These are phyloP conservation scores for Diploscapter pachys DNA, from an alignment of 1,140 invertebrate genomes.

Conservation along the genomic window DNA sequence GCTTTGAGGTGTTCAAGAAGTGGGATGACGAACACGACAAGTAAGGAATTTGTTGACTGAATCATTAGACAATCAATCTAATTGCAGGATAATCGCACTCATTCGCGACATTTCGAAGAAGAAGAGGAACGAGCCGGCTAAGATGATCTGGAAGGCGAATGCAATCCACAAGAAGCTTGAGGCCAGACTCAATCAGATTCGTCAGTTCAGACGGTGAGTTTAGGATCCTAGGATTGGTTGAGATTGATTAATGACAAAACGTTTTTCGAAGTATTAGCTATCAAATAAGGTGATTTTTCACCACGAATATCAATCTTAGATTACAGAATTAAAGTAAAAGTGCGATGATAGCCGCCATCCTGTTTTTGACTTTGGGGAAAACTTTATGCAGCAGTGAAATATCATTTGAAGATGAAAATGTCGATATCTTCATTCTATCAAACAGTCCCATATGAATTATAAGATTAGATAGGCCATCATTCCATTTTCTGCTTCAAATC, in stretches of 20 bases:
- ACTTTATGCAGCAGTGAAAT: too few relatives aligned
- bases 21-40: conserved; percentile 99
- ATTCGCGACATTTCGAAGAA: conserved; percentile 91
- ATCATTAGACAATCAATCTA: background rate
- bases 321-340: too few relatives aligned
- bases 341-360: too few relatives aligned
- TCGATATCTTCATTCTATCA: too few relatives aligned
- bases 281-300: too few relatives aligned
- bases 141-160: conserved; percentile 71
- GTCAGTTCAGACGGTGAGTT: conserved; percentile 72
- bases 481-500: too few relatives aligned
- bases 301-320: too few relatives aligned
- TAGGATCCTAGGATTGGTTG: background rate
- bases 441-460: too few relatives aligned
- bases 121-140: conserved; percentile 91
- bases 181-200: conserved; percentile 90
- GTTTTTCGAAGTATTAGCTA: background rate
- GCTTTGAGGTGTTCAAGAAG: conserved; percentile 89
- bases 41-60: conserved; percentile 66
- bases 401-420: too few relatives aligned
- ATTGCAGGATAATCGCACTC: conserved; percentile 12
- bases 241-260: too few relatives aligned
- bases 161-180: conserved; percentile 90
- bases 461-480: too few relatives aligned
- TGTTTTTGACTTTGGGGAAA: too few relatives aligned